Evolutionary conservation across 2,113 vertebrate species (phyloP).

Genomic region (Halcyon malimbica): DNA sequence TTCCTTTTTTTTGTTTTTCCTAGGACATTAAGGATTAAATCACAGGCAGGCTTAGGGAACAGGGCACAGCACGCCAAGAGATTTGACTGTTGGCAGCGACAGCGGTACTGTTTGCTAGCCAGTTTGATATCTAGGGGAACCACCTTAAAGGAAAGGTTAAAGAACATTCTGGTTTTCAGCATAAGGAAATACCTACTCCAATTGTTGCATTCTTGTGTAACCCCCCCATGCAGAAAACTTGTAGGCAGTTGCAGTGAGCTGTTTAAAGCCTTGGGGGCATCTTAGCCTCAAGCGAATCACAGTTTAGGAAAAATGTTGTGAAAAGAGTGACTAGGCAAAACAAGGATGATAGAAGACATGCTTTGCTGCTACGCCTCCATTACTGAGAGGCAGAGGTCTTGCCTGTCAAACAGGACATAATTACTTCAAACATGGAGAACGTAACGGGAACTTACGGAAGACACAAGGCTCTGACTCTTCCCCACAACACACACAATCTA

Average conservation of each 20-base stretch:
- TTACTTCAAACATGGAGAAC: not conserved
- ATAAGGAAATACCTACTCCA: not conserved
- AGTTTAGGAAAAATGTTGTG: not conserved
- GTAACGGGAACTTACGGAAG: not conserved
- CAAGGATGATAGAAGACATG: not conserved
- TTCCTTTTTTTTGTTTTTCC: not conserved
- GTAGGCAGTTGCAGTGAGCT: not conserved
- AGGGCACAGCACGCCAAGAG: not conserved
- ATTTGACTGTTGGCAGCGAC: not conserved
- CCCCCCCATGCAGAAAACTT: not conserved
- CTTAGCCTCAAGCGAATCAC: not conserved
- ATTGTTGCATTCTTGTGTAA: not conserved
- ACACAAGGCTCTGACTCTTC: not conserved
- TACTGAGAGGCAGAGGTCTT: not conserved
- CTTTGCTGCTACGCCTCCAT: not conserved
- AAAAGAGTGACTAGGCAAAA: not conserved
- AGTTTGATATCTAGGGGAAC: not conserved
- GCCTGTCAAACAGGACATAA: not conserved
- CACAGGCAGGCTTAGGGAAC: not conserved
- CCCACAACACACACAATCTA: accelerated
- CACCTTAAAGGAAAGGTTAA: not conserved
- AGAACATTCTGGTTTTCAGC: not conserved
- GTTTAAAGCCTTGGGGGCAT: not conserved
- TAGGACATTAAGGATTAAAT: not conserved
- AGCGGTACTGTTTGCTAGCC: not conserved